A percentile compares a stretch with the other conserved stretches of the same genome.
These are phyloP conservation scores for Agonopterix subpropinquella DNA, from an alignment of 2,888 invertebrate genomes.

Conservation along the genomic window DNA sequence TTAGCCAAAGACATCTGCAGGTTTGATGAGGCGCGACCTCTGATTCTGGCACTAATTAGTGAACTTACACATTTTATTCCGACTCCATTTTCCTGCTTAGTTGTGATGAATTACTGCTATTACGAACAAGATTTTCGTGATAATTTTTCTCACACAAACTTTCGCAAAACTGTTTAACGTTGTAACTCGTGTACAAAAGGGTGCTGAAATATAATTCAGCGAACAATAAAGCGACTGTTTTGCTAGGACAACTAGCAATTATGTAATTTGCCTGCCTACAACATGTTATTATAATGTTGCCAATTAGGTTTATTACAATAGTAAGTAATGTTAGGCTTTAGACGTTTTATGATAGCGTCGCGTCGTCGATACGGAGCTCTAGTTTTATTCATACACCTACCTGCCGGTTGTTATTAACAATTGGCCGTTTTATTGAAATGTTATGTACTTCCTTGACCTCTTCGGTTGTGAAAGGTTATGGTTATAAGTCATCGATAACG, in stretches of 20 bases:
- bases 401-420: too few relatives aligned
- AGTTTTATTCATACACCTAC: too few relatives aligned
- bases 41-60: conserved; percentile 33
- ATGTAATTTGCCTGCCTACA: conserved; percentile 3
- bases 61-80: conserved; percentile 15
- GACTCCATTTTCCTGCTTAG: background rate
- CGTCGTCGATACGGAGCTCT: background rate
- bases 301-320: conserved; percentile 2
- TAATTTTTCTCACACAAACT: too few relatives aligned
- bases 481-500: conserved; percentile 5
- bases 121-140: too few relatives aligned
- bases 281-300: conserved; percentile 4
- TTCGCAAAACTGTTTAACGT: too few relatives aligned
- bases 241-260: background rate
- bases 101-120: too few relatives aligned
- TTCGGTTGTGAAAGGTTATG: conserved; percentile 5
- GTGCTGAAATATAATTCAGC: too few relatives aligned
- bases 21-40: conserved; percentile 36
- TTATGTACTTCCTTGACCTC: conserved; percentile 4
- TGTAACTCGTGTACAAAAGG: too few relatives aligned
- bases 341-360: background rate
- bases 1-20: conserved; percentile 37
- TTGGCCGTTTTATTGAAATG: background rate
- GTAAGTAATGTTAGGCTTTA: background rate
- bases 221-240: too few relatives aligned